Conservation (phyloP, 2,113 vertebrate genomes). For the Rattus norvegicus region DNA sequence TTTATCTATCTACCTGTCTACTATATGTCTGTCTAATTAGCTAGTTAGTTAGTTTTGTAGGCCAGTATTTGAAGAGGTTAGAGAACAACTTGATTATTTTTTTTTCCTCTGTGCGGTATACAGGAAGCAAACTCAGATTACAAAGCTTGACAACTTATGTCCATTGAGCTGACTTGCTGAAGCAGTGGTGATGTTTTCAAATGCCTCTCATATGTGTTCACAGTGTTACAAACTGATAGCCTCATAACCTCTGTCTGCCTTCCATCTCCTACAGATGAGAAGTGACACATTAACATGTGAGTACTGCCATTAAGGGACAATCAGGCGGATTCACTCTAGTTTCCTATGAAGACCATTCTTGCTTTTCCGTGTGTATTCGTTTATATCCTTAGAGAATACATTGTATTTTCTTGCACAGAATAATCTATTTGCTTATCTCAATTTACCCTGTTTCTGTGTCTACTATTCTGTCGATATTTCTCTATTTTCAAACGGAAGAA, state of each 20-base stretch:
- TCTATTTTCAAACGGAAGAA: neutral
- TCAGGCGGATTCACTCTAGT: neutral
- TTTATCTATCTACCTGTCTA: neutral
- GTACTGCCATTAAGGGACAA: neutral
- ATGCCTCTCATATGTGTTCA: neutral
- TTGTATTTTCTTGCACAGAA: neutral
- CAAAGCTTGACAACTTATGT: neutral
- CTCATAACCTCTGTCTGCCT: neutral
- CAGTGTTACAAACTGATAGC: neutral
- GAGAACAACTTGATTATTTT: neutral
- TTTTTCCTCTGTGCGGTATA: neutral
- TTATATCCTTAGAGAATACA: neutral
- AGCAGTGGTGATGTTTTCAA: neutral
- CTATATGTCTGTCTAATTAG: neutral
- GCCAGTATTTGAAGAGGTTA: neutral
- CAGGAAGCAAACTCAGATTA: neutral
- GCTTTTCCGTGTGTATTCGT: neutral
- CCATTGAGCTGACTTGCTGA: neutral
- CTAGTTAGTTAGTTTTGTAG: neutral
- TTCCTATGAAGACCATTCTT: neutral
- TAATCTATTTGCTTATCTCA: neutral
- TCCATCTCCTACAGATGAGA: neutral
- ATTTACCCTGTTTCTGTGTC: neutral
- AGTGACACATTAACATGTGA: neutral
- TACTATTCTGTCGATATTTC: neutral